Evolutionary conservation across 2,113 vertebrate species (phyloP).

Genomic region (Accipiter virgatus): DNA sequence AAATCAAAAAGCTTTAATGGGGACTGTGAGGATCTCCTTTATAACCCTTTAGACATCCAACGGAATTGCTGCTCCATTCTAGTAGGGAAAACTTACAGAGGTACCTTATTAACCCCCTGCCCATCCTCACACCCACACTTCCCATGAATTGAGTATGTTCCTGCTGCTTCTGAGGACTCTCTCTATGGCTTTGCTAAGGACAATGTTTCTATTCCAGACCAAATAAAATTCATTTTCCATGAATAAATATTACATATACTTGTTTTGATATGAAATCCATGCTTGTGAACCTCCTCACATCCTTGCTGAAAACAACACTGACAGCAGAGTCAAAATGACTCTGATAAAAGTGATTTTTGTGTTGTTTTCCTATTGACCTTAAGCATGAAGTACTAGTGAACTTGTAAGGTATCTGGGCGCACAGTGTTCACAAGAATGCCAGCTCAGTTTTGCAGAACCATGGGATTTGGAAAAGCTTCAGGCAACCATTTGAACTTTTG

Average conservation of each 20-base stretch:
- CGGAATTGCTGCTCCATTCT: background rate
- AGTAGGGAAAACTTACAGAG: background rate
- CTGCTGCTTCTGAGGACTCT: background rate
- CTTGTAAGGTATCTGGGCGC: background rate
- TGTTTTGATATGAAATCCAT: background rate
- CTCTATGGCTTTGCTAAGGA: background rate
- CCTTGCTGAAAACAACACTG: background rate
- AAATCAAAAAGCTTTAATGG: background rate
- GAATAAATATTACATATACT: background rate
- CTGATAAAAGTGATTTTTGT: background rate
- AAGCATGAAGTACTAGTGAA: background rate
- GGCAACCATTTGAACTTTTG: background rate
- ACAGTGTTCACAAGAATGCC: background rate
- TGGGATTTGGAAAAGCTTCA: conserved; percentile 1
- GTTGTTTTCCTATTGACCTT: background rate
- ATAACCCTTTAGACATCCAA: background rate
- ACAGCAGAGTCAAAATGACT: background rate
- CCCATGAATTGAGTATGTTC: background rate
- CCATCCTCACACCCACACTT: fast-evolving
- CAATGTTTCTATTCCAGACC: background rate
- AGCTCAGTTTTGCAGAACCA: background rate
- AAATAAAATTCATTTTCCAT: background rate
- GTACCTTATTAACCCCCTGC: background rate
- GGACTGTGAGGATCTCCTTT: background rate
- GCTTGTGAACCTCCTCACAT: background rate